Percentiles rank a stretch among this genome's conserved stretches.
Evolutionary conservation across 2,888 invertebrate species (phyloP).

Genomic region (Noctua comes): DNA sequence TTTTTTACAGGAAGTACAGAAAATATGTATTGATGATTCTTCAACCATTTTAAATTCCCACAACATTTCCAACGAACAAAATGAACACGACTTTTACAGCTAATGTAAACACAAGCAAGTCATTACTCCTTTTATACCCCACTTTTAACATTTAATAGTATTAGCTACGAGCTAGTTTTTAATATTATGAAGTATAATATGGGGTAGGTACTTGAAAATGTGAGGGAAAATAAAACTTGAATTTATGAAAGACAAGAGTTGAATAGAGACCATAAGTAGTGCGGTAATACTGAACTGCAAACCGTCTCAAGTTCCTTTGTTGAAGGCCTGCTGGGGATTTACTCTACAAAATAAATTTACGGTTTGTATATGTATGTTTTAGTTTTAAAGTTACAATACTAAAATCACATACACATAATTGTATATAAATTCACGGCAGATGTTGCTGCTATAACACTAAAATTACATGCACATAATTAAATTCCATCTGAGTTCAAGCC

Average conservation of each 20-base stretch:
- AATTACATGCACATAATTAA: not conserved
- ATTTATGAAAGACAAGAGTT: conserved; percentile 50
- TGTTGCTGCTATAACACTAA: not conserved
- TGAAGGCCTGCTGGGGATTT: not conserved
- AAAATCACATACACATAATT: not conserved
- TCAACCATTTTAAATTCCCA: conserved; percentile 32
- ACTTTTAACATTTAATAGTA: conserved; percentile 49
- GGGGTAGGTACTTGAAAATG: conserved; percentile 30
- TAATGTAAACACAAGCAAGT: conserved; percentile 51
- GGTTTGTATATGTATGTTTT: not conserved
- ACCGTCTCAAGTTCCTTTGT: conserved; percentile 46
- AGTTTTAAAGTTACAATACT: not conserved
- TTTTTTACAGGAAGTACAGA: not conserved
- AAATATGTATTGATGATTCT: conserved; percentile 14
- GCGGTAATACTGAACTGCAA: conserved; percentile 20
- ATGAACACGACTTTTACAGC: conserved; percentile 36
- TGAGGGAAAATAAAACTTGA: conserved; percentile 37
- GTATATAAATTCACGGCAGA: too few species aligned
- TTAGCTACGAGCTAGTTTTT: conserved; percentile 43
- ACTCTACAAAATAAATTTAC: not conserved
- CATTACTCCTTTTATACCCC: conserved; percentile 41
- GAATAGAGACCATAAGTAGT: conserved; percentile 30
- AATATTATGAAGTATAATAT: conserved; percentile 27
- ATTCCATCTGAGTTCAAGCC: not conserved
- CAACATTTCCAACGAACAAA: conserved; percentile 32